Conservation (phyloP, 2,113 vertebrate genomes). For the Hiodon tergisus region DNA sequence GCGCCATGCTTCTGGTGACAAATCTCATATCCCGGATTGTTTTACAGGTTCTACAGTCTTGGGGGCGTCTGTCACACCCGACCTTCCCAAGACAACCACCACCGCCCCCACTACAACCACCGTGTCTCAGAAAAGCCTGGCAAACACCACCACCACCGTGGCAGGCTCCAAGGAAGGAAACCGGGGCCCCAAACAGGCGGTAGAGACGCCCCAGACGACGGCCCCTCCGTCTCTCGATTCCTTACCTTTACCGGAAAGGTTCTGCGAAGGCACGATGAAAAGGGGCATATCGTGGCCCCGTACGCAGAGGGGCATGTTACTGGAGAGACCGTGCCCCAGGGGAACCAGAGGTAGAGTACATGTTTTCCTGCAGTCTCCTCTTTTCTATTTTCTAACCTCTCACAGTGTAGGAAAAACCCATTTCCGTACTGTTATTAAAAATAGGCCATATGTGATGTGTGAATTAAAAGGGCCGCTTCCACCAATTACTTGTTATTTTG, state of each 20-base stretch:
- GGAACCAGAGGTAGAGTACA: slow-evolving; percentile 82
- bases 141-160: slow-evolving; percentile 62
- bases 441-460: neutral
- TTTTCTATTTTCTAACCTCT: neutral
- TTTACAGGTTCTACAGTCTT: slow-evolving; percentile 78
- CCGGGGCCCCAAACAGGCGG: slow-evolving; percentile 68
- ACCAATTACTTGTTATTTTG: neutral
- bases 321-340: slow-evolving; percentile 96
- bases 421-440: neutral
- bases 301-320: slow-evolving; percentile 81
- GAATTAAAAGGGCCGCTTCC: neutral
- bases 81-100: slow-evolving; percentile 70
- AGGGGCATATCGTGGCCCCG: slow-evolving; percentile 93
- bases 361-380: neutral
- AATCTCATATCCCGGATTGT: slow-evolving; percentile 10
- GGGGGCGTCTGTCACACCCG: slow-evolving; percentile 72
- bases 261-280: slow-evolving; percentile 78
- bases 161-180: slow-evolving; percentile 77
- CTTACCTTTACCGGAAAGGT: slow-evolving; percentile 82
- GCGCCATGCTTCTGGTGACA: neutral
- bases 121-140: slow-evolving; percentile 58
- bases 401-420: neutral
- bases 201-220: slow-evolving; percentile 67
- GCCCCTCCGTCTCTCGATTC: slow-evolving; percentile 75
- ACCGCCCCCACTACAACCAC: slow-evolving; percentile 61